Conservation (phyloP, 2,888 invertebrate species). For the Unio delphinus region DNA sequence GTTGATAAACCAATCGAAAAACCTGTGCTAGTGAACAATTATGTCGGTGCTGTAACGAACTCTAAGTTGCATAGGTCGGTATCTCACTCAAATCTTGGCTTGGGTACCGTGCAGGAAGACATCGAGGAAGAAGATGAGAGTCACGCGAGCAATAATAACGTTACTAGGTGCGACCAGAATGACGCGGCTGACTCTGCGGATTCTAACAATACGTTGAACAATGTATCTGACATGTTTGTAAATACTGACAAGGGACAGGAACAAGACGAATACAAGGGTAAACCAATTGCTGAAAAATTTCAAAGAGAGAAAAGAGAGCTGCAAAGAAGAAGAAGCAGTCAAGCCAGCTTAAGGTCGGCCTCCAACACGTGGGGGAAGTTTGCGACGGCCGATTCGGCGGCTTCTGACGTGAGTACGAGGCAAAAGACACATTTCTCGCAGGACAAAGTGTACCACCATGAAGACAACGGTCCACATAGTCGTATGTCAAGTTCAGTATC, state of each 20-base stretch:
- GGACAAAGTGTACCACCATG: not conserved
- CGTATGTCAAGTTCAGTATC: conserved; percentile 3
- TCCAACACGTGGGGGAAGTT: no score
- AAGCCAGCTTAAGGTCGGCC: no score
- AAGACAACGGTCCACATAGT: not conserved
- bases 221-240: no score
- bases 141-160: conserved; percentile 2
- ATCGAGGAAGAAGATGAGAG: conserved; percentile 26
- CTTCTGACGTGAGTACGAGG: no score
- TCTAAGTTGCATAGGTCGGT: conserved; percentile 4
- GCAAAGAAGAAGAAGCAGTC: no score
- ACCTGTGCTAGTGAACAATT: conserved; percentile 31
- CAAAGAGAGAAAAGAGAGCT: no score
- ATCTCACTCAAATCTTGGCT: conserved; percentile 14
- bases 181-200: not conserved
- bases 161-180: not conserved
- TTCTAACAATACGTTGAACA: no score
- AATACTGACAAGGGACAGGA: not conserved
- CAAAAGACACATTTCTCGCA: not conserved
- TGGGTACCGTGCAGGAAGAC: conserved; percentile 31
- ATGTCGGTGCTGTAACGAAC: conserved; percentile 11
- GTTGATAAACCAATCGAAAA: conserved; percentile 21
- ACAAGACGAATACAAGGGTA: not conserved
- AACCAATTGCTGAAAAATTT: no score
- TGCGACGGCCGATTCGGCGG: no score